phyloP scores from a whole-genome alignment of 2,797 vertebrate genomes.

The Poeciliopsis gracilis region DNA sequence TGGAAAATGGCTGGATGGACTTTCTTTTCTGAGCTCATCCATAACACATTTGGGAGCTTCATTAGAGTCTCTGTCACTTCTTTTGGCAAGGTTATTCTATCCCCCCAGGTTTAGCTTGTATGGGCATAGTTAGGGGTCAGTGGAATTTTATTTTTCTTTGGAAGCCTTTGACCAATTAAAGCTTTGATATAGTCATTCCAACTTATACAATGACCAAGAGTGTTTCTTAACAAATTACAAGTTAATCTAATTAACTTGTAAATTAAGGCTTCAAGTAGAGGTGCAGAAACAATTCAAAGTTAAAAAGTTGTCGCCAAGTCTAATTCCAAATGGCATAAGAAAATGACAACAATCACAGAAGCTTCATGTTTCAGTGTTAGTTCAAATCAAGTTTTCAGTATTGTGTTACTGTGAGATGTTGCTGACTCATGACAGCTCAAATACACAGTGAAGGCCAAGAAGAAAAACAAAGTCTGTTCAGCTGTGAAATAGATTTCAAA shows the following conservation, averaged over 20 bases:
- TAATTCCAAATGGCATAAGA: background rate
- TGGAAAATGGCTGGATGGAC: background rate
- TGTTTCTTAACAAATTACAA: background rate
- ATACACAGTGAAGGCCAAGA: slow-evolving; percentile 14
- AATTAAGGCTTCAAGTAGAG: background rate
- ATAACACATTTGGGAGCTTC: background rate
- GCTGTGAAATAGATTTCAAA: slow-evolving; percentile 82
- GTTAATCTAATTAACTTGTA: background rate
- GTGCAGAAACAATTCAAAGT: background rate
- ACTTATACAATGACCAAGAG: background rate
- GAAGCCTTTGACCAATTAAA: background rate
- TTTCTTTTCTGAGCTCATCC: background rate
- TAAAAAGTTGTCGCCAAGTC: background rate
- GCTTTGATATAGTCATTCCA: background rate
- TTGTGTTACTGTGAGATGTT: background rate
- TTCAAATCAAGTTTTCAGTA: background rate
- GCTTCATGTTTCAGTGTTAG: background rate
- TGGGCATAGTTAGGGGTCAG: background rate
- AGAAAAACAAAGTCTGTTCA: slow-evolving; percentile 63
- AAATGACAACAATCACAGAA: background rate
- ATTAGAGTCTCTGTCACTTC: background rate
- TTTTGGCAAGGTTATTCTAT: background rate
- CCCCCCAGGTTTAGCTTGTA: background rate
- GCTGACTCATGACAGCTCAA: background rate
- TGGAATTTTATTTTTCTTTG: background rate